A percentile compares a stretch with the other conserved stretches of the same genome.
phyloP scores from a whole-genome alignment of 2,113 vertebrate species.

The Gorsachius goisagi region DNA sequence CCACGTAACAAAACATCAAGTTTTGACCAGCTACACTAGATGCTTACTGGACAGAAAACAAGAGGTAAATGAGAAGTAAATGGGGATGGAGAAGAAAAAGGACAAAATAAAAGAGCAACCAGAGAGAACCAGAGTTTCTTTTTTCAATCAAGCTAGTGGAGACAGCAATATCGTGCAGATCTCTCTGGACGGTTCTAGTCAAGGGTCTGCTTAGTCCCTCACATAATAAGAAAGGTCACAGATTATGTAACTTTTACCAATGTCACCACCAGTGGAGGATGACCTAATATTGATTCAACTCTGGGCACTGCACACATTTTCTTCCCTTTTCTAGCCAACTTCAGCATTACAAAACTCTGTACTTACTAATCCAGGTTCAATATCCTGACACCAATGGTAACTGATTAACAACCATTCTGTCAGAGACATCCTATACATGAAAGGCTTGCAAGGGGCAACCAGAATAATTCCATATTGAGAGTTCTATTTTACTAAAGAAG shows the following conservation, averaged over 20 bases:
- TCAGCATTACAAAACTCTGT: background rate
- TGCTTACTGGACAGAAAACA: background rate
- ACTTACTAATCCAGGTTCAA: background rate
- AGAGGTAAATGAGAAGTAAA: background rate
- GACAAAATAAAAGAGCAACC: background rate
- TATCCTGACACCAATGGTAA: background rate
- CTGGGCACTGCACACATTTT: background rate
- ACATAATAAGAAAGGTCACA: background rate
- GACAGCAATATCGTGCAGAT: background rate
- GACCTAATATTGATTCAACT: background rate
- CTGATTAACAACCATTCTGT: background rate
- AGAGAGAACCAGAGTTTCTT: background rate
- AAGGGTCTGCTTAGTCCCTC: background rate
- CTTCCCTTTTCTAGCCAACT: background rate
- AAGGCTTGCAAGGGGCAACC: background rate
- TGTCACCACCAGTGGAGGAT: background rate
- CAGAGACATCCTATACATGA: background rate
- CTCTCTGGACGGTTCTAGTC: background rate
- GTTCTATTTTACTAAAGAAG: background rate
- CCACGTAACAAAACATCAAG: background rate
- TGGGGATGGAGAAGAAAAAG: background rate
- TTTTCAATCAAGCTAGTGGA: background rate
- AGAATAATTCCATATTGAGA: background rate
- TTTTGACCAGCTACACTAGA: background rate
- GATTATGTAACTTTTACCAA: slow-evolving; percentile 11